Base-by-base conservation (phyloP, 2,888 invertebrate genomes). In the Entomobrya multifasciata region DNA sequence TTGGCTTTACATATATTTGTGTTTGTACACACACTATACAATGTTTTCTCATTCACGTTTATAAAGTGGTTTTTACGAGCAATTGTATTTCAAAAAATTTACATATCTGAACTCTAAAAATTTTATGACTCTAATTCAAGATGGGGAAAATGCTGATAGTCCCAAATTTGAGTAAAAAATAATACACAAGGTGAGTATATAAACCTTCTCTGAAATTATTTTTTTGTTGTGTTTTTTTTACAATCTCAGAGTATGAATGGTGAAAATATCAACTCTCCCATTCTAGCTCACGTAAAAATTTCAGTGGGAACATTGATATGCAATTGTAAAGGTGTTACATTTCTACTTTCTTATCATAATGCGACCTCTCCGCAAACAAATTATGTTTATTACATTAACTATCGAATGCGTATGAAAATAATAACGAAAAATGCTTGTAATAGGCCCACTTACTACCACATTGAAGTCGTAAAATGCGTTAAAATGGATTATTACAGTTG, bases 21-120 rank as follows among this genome's bases (percentile, higher is more conserved):
- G 36, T 36, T 6, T 36, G 8, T 36, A 8, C 8, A 36, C 8
- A 36, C 8, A 8, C 36, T 6, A 36, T 36, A 36, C 5, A 6
- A 36, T 36, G 36, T 36, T 6, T 36, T 36, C 36, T 36, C 62
- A 78, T 78, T 62, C 62, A 80, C 25, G 41, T 44, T 67, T 22
- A 44, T 70, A 67, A 80, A 57, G 80, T 44, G 80, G 83, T 30
- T 83, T 83, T 83, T 83, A 83, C 44, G 83, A 83, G 83, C 76
- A 65, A 41, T 62, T 22, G 20, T 62, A 74, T 82, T 47, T 80
- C 36, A 15, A 67, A 80, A 83, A 83, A 83, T 83, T 82, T 82
- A 83, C 83, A 83, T 83, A 83, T 76, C 83, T 76, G 20, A 83
- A 76, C 49, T 52, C 22, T 65, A 72, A 57, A 65, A 52, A n/a